A percentile compares a stretch with the other conserved stretches of the same genome.
phyloP scores from a whole-genome alignment of 1,140 invertebrate genomes.

The Trichogramma pretiosum region DNA sequence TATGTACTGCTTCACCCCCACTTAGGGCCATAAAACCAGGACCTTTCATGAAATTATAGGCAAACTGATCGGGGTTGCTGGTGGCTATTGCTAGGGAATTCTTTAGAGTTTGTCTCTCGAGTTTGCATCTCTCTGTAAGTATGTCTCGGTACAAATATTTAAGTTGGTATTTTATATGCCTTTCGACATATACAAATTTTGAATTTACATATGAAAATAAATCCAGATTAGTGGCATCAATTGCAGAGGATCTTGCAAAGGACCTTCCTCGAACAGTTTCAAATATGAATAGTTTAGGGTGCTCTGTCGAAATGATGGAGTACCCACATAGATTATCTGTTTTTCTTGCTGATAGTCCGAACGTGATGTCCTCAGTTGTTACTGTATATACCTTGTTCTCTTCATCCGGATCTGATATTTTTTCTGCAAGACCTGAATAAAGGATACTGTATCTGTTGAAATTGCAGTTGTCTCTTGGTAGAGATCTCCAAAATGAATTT shows the following conservation, averaged over 20 bases:
- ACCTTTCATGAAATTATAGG: constrained; percentile 9
- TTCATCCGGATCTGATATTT: not conserved
- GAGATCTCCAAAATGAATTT: constrained; percentile 16
- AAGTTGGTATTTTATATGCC: constrained; percentile 8
- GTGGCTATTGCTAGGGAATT: constrained; percentile 14
- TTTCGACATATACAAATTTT: constrained; percentile 20
- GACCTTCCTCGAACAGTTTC: not conserved
- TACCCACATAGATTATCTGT: constrained; percentile 11
- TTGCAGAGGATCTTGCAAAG: not conserved
- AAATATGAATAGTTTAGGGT: constrained; percentile 13
- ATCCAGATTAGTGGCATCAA: not conserved
- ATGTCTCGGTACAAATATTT: constrained; percentile 14
- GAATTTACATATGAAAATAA: constrained; percentile 17
- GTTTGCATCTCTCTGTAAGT: constrained; percentile 1
- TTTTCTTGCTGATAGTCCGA: not conserved
- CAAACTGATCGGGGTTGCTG: constrained; percentile 16
- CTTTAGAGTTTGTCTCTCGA: constrained; percentile 15
- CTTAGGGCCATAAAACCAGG: constrained; percentile 12
- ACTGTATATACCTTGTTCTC: not conserved
- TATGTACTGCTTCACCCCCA: constrained; percentile 19
- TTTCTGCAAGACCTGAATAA: not conserved
- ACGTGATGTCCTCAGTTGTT: not conserved
- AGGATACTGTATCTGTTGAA: too few relatives aligned
- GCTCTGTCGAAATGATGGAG: constrained; percentile 10
- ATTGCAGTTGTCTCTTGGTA: too few relatives aligned